Percentiles rank a stretch among this genome's conserved stretches.
phyloP scores from a whole-genome alignment of 1,140 invertebrate genomes.

The Venturia canescens region DNA sequence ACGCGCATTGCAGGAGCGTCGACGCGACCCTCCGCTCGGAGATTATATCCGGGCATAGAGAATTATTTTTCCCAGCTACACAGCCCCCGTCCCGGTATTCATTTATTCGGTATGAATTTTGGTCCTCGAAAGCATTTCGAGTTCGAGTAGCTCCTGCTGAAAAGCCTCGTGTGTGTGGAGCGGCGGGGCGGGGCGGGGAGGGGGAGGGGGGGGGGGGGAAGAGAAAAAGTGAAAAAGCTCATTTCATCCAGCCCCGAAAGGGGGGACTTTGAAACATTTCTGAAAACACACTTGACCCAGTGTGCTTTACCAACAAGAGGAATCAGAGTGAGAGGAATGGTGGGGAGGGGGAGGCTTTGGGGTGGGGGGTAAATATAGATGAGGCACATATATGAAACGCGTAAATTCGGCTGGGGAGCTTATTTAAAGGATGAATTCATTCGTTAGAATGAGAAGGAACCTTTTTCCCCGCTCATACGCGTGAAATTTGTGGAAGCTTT shows the following conservation, averaged over 20 bases:
- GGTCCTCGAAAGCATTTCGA: slow-evolving; percentile 4
- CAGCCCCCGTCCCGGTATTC: too few species aligned
- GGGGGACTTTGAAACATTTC: slow-evolving; percentile 26
- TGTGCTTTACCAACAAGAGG: slow-evolving; percentile 16
- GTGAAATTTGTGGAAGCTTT: background rate
- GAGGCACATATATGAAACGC: background rate
- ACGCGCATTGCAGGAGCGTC: background rate
- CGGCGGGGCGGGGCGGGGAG: background rate
- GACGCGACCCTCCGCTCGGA: background rate
- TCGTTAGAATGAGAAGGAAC: background rate
- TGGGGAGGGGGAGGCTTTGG: background rate
- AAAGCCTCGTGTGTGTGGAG: background rate
- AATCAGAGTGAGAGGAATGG: slow-evolving; percentile 28
- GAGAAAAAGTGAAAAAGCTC: background rate
- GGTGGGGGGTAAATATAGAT: slow-evolving; percentile 11
- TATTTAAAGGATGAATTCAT: background rate
- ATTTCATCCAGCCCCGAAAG: background rate
- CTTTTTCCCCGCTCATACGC: background rate
- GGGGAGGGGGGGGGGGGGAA: background rate
- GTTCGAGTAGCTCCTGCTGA: background rate
- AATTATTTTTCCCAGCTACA: background rate
- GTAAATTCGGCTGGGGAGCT: background rate
- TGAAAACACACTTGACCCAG: slow-evolving; percentile 13
- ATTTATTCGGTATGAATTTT: background rate
- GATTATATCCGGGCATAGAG: background rate